Base-by-base conservation (phyloP, 1,140 invertebrate species). In the Helicorthomorpha holstii region DNA sequence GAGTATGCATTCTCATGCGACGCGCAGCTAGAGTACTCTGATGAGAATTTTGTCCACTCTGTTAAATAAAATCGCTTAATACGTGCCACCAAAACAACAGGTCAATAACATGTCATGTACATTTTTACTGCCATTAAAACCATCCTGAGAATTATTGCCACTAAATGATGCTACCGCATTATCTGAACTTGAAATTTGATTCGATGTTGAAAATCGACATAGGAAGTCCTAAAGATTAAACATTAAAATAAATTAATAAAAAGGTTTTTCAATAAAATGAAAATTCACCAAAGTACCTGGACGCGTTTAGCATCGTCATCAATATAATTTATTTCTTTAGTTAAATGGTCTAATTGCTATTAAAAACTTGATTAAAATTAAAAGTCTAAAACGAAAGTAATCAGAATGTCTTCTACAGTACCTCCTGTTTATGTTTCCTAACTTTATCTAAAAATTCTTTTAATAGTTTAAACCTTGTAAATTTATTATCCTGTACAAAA, bases 361-460 rank as follows among this genome's bases (percentile, higher is more conserved):
- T 29, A 25, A 52, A 50, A 27, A 43, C 34, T 3, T 44, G 47
- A 53, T 41, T 27, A 7, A 46, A 19, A 49, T 45, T 4, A 21
- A 16, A 34, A 46, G 21, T 4, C 25, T 10, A 46, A 7, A 46
- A 21, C 4, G 4, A 4, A 46, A 25, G 4, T 22, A 46, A 46
- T 21, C 4, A 46, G 52, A 29, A 25, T 24, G 14, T 27, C 3
- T 34, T 19, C 27, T 21, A 22, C 48, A 43, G 50, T 56, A 58
- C 81, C 48, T 84, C 78, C 59, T 81, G 74, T 60, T 89, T 87
- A 54, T 83, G 77, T 41, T 78, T 72, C 50, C 80, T 63, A 43
- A 93, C 69, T 65, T 86, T 78, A 49, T 79, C 75, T 2, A 94
- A 69, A 64, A 95, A 94, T 61, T 91, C 85, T 63, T 85, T 78